Base-by-base conservation (phyloP, 2,888 invertebrate species). In the Dyspetes luteomarginatus region DNA sequence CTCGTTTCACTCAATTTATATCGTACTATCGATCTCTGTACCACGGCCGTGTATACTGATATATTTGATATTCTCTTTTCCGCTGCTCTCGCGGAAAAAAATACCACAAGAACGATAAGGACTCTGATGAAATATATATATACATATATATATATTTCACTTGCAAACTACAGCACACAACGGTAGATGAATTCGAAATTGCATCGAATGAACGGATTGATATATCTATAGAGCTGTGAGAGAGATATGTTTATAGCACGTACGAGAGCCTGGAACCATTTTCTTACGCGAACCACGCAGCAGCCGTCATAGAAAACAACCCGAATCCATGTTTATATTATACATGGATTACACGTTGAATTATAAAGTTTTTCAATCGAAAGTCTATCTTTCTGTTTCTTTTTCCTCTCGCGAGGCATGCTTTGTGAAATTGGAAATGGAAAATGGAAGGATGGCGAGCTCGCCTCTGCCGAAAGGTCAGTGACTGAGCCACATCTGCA, bases 351-450 rank as follows among this genome's bases (percentile, higher is more conserved):
- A 28, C 30, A 60, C 62, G 55, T 58, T 30, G 75, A 73, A 81
- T 81, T 81, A 81, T 77, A 77, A 77, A 81, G 76, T 81, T 81
- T 81, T 81, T 68, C 77, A 77, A 77, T 81, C 81, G 81, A 73
- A 73, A 77, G 73, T 77, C 76, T 56, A 64, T 67, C 24, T 30
- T 41, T 45, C 68, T 56, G 60, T 62, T 69, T 55, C 36, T 43
- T 15, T n/a, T 36, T 55, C 48, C 41, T 43, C 45, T 60, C 43
- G 58, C 67, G 68, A 67, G 55, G 69, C 55, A 64, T 72, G 68
- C 76, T 76, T 67, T 68, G 68, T 7, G 55, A 43, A 76, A 78
- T 68, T 73, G 78, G 55, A 73, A 78, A 78, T 74, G 78, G 68
- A 74, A 78, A 73, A 73, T 43, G 73, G 55, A 52, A 52, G 68